Base-by-base conservation (phyloP, 2,113 vertebrate genomes). In the Cheilinus undulatus region DNA sequence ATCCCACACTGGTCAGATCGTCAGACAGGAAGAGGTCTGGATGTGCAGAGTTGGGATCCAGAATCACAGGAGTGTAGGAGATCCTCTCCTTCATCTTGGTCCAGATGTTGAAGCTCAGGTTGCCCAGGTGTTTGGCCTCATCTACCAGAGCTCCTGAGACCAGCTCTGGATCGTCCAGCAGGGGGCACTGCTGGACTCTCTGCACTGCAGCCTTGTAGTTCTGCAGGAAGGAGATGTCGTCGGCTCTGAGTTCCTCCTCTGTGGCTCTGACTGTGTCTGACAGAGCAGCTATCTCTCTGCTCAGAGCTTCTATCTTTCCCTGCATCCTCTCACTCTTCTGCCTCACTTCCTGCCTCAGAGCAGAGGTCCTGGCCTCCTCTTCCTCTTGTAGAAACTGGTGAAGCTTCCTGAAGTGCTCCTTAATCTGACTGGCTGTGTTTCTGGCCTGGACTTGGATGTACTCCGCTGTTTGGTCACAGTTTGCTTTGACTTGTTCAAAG, bases 1-100 rank as follows among this genome's bases (percentile, higher is more conserved):
- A 2, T 22, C 7, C 24, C 60, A 60, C 24, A 14, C 20, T 49
- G 43, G 50, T 65, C 49, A 52, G 14, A 28, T 40, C 49, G 14
- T 28, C 49, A 27, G 34, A 28, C 49, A 52, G 49, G 17, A 53
- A 0, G 22, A 52, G 11, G 0, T 34, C 0, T 26, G 14, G 61
- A 13, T 64, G 17, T 28, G 63, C 48, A 20, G 63, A 14, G 49
- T 52, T 66, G 34, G 30, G 63, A 38, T 62, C 59, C 59, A 62
- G 59, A 32, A 62, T 48, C 59, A 62, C 59, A 62, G 42, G 59
- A 62, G 5, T 46, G 57, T 23, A 28, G 57, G 38, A 60, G 27
- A 48, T 27, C 43, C 22, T 17, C 27, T 23, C 6, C 42, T 62
- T 62, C 42, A 62, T 62, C 59, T 62, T 50, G 49, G 8, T 26